A percentile compares a stretch with the other conserved stretches of the same genome.
Evolutionary conservation across 2,113 vertebrate species (phyloP).

Genomic region (Clarias batrachus): DNA sequence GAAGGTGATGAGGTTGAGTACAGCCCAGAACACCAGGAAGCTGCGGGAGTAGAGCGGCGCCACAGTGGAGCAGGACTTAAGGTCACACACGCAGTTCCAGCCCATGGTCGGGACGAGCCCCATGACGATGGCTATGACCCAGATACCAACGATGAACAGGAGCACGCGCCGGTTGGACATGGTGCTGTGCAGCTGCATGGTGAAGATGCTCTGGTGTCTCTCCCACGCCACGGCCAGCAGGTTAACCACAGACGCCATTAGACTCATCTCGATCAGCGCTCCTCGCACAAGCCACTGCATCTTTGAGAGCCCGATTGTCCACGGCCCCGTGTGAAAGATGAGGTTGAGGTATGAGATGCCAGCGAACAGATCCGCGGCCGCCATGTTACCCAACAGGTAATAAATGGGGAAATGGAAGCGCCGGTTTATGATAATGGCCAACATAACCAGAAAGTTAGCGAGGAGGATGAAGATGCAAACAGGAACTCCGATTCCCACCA

Average conservation of each 20-base stretch:
- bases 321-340: constrained; percentile 89
- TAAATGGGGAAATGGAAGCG: constrained; percentile 93
- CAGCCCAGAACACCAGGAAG: constrained; percentile 89
- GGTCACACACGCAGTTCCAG: constrained; percentile 88
- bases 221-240: constrained; percentile 89
- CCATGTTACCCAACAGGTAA: constrained; percentile 88
- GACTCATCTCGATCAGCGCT: constrained; percentile 86
- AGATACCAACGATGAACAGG: constrained; percentile 84
- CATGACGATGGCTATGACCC: constrained; percentile 78
- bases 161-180: constrained; percentile 80
- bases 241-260: constrained; percentile 88
- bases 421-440: constrained; percentile 81
- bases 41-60: constrained; percentile 86
- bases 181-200: constrained; percentile 88
- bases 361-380: constrained; percentile 86
- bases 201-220: constrained; percentile 86
- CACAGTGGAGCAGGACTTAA: constrained; percentile 78
- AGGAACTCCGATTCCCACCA: constrained; percentile 81
- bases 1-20: constrained; percentile 87
- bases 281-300: constrained; percentile 84
- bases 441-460: constrained; percentile 87
- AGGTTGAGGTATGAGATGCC: constrained; percentile 86
- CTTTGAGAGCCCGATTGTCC: constrained; percentile 77
- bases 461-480: constrained; percentile 84
- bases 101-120: constrained; percentile 84